Conservation (phyloP, 1,140 invertebrate species). For the Lethrus apterus region DNA sequence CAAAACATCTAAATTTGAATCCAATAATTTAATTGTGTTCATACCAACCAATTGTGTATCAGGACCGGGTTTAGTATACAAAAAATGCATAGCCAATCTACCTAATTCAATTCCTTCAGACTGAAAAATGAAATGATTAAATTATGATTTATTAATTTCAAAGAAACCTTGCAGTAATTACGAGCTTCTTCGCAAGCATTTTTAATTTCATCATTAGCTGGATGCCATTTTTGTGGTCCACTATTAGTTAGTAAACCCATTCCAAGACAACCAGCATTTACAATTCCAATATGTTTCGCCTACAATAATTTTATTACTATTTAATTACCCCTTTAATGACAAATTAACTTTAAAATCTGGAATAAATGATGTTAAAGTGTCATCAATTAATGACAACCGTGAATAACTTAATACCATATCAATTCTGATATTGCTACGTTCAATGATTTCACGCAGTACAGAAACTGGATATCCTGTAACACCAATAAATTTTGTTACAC, state of each 20-base stretch:
- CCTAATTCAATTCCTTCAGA: constrained; percentile 54
- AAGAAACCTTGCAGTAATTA: constrained; percentile 61
- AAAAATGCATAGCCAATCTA: constrained; percentile 61
- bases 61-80: constrained; percentile 48
- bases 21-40: constrained; percentile 52
- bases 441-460: constrained; percentile 63
- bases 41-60: constrained; percentile 63
- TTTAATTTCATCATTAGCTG: constrained; percentile 62
- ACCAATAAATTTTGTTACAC: constrained; percentile 77
- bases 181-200: constrained; percentile 52
- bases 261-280: constrained; percentile 71
- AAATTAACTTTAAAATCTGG: constrained; percentile 63
- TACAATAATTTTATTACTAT: constrained; percentile 16
- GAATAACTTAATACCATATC: constrained; percentile 72
- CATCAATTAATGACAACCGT: constrained; percentile 72
- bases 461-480: constrained; percentile 82
- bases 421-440: constrained; percentile 58
- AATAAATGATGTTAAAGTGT: constrained; percentile 63
- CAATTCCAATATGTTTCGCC: constrained; percentile 56
- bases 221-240: constrained; percentile 79
- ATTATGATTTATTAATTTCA: not conserved
- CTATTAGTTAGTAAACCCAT: constrained; percentile 75
- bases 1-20: constrained; percentile 53
- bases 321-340: not conserved
- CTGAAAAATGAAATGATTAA: constrained; percentile 37